Evolutionary conservation across 2,113 vertebrate genomes (phyloP).

Genomic region (Heterochromis multidens): DNA sequence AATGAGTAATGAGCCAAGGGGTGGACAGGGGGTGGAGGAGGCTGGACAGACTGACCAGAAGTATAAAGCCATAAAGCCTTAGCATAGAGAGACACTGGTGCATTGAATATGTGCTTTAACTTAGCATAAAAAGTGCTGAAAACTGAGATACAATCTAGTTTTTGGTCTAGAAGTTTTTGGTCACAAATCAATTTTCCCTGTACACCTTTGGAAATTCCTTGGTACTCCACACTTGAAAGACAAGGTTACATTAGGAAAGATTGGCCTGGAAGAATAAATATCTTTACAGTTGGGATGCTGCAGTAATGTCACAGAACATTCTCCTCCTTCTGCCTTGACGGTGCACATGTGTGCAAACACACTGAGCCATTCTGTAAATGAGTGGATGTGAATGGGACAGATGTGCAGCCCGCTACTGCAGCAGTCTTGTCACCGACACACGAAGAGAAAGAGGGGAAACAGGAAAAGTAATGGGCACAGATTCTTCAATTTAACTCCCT

Average conservation of each 20-base stretch:
- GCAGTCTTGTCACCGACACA: conserved; percentile 32
- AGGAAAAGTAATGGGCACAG: conserved; percentile 66
- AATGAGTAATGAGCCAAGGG: conserved; percentile 53
- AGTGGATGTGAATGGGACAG: background rate
- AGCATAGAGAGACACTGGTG: background rate
- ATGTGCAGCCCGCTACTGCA: background rate
- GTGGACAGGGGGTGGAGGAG: conserved; percentile 5
- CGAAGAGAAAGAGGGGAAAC: conserved; percentile 49
- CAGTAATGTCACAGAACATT: background rate
- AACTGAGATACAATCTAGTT: conserved; percentile 5
- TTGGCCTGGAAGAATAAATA: background rate
- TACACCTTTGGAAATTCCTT: background rate
- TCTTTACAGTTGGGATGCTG: background rate
- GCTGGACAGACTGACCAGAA: conserved; percentile 23
- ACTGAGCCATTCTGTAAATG: background rate
- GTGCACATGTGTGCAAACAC: background rate
- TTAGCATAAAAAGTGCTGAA: conserved; percentile 16
- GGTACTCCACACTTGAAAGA: background rate
- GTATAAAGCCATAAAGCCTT: conserved; percentile 18
- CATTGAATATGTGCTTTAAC: conserved; percentile 13
- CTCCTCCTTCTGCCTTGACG: background rate
- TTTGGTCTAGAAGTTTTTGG: conserved; percentile 1
- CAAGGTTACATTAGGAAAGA: background rate
- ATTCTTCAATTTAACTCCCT: conserved; percentile 71
- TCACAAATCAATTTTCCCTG: background rate